Evolutionary conservation across 1,140 invertebrate species (phyloP).

Genomic region (Neodiprion fabricii): DNA sequence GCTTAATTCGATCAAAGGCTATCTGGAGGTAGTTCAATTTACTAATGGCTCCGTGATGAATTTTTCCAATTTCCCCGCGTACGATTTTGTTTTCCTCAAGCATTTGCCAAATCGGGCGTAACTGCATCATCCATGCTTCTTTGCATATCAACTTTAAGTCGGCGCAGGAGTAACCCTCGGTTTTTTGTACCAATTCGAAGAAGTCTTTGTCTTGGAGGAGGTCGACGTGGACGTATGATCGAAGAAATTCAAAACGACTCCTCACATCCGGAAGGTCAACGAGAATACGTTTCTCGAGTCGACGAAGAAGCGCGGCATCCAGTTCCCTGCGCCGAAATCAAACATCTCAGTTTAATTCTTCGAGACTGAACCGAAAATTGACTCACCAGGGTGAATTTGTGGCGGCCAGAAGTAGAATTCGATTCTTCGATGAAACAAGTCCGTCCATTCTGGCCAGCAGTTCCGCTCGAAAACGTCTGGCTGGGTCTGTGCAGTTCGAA

Average conservation of each 20-base stretch:
- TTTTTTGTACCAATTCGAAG: constrained; percentile 66
- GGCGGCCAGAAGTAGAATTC: constrained; percentile 84
- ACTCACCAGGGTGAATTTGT: constrained; percentile 89
- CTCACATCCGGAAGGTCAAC: constrained; percentile 76
- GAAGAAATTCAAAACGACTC: constrained; percentile 73
- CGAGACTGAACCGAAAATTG: constrained; percentile 13
- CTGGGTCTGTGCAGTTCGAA: constrained; percentile 88
- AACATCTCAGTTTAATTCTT: constrained; percentile 10
- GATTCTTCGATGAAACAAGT: constrained; percentile 61
- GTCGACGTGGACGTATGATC: constrained; percentile 58
- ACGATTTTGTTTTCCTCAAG: constrained; percentile 34
- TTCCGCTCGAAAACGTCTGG: constrained; percentile 90
- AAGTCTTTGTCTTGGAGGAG: constrained; percentile 54
- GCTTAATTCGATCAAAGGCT: constrained; percentile 40
- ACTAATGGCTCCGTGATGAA: constrained; percentile 37
- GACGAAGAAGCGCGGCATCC: constrained; percentile 84
- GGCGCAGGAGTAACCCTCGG: constrained; percentile 84
- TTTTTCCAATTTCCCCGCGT: constrained; percentile 31
- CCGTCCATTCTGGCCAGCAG: constrained; percentile 93
- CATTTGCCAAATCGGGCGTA: constrained; percentile 53
- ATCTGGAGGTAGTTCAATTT: constrained; percentile 33
- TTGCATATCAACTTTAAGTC: constrained; percentile 90
- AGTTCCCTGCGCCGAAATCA: constrained; percentile 72
- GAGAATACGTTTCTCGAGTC: constrained; percentile 88
- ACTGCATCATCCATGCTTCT: constrained; percentile 77